phyloP scores from a whole-genome alignment of 1,140 invertebrate genomes.

The Drosophila chauvacae region DNA sequence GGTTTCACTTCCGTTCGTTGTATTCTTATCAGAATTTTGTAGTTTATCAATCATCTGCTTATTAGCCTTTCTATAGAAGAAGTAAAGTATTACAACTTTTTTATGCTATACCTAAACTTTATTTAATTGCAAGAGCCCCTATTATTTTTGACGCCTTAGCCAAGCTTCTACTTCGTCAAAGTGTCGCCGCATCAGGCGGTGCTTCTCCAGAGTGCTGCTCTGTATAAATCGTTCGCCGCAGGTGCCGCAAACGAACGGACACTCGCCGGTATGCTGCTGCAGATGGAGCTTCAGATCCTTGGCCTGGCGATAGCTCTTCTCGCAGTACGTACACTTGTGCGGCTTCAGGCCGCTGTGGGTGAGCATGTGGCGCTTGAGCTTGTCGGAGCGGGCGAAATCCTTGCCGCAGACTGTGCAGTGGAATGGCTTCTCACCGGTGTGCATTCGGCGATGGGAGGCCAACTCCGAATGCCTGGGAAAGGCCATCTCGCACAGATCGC shows the following conservation, averaged over 20 bases:
- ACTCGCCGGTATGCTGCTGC: constrained; percentile 72
- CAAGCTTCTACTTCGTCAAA: constrained; percentile 67
- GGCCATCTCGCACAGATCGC: constrained; percentile 76
- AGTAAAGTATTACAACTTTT: neutral
- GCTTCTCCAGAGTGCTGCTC: constrained; percentile 68
- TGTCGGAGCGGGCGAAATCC: constrained; percentile 71
- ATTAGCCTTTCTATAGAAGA: too few species aligned
- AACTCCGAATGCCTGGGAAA: constrained; percentile 69
- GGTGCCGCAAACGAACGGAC: constrained; percentile 65
- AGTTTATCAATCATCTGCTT: neutral
- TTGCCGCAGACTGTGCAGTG: constrained; percentile 75
- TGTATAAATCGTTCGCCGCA: constrained; percentile 74
- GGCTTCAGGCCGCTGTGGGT: constrained; percentile 73
- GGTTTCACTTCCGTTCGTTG: neutral
- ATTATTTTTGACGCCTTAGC: constrained; percentile 28
- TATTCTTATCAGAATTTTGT: neutral
- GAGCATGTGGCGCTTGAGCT: constrained; percentile 71
- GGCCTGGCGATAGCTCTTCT: constrained; percentile 71
- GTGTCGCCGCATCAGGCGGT: constrained; percentile 71
- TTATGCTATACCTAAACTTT: constrained; percentile 15
- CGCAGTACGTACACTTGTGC: constrained; percentile 72
- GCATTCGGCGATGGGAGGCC: constrained; percentile 66
- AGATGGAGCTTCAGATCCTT: constrained; percentile 71
- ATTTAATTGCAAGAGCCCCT: constrained; percentile 15
- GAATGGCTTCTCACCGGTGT: constrained; percentile 71